Percentiles rank a stretch among this genome's conserved stretches.
Evolutionary conservation across 1,140 invertebrate species (phyloP).

Genomic region (Ectropis grisescens): DNA sequence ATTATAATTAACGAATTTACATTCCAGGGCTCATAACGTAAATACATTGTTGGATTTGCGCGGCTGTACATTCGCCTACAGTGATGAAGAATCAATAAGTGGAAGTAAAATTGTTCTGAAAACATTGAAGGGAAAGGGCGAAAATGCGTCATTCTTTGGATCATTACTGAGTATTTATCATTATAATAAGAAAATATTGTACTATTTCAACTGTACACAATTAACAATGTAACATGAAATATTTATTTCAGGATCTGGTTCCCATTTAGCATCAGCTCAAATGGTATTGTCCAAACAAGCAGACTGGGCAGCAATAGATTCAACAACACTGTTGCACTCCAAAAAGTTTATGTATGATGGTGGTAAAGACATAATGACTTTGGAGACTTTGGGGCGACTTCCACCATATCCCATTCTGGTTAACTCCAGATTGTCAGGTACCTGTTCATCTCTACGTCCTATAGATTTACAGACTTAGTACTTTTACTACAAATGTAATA

Average conservation of each 20-base stretch:
- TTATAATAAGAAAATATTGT: not conserved
- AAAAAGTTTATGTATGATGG: constrained; percentile 72
- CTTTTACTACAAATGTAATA: no score
- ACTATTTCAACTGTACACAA: no score
- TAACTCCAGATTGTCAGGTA: constrained; percentile 70
- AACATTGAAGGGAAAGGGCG: constrained; percentile 71
- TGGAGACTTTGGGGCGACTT: constrained; percentile 73
- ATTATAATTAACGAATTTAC: no score
- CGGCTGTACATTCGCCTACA: constrained; percentile 72
- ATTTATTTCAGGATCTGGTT: constrained; percentile 65
- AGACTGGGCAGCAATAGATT: constrained; percentile 75
- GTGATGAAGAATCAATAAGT: constrained; percentile 69
- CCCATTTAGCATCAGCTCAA: constrained; percentile 73
- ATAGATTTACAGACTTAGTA: no score
- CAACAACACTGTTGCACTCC: constrained; percentile 70
- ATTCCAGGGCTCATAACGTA: constrained; percentile 70
- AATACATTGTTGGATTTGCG: constrained; percentile 72
- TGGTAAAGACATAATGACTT: constrained; percentile 67
- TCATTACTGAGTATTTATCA: constrained; percentile 63
- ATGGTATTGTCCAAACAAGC: constrained; percentile 74
- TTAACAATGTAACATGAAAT: constrained; percentile 1
- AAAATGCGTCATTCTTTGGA: constrained; percentile 75
- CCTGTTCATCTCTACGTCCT: not conserved
- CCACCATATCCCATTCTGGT: constrained; percentile 74
- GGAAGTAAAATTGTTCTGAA: constrained; percentile 70